Base-by-base conservation (phyloP, 2,797 vertebrate species). In the Sylvilagus floridanus region DNA sequence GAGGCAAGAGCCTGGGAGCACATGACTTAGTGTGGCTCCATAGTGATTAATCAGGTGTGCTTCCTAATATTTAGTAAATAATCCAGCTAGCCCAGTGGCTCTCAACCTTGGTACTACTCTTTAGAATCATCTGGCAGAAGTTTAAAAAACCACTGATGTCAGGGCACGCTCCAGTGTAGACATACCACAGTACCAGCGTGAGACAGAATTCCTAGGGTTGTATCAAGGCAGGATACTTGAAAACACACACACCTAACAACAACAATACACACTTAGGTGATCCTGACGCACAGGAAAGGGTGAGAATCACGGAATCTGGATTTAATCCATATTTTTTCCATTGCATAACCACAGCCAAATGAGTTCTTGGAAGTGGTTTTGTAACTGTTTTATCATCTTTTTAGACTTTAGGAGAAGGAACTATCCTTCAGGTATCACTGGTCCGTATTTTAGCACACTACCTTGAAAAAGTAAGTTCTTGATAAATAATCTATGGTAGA, bases 291-390 rank as follows among this genome's bases (percentile, higher is more conserved):
- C 24, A 11, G 5, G 22, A 54, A 78, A 60, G 12, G 12, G 1
- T 42, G 60, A 47, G 30, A 90, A 24, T 60, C 88, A 71, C 13
- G 21, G 32, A 81, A 7, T 57, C 14, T 66, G 6, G 21, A 72
- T 42, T 94, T 81, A 65, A 79, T 2, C n/a, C 35, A 12, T 32
- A 68, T 16, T 63, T 13, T 62, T 89, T 57, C 73, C 47, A 94
- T 0, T 8, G 75, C 30, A 65, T 37, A 37, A 91, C 68, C 85
- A 69, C 7, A 60, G 47, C 17, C 50, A 91, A 85, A 95, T 11
- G 69, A 91, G 24, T 81, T 94, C 84, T 93, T 78, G 84, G 73
- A 86, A 28, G 5, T 77, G 28, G 32, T 91, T 90, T 76, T 91
- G 24, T 60, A 47, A 71, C 77, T 72, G 35, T 57, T 76, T 83